Percentiles rank a stretch among this genome's conserved stretches.
phyloP scores from a whole-genome alignment of 2,797 vertebrate species.

The Neomorphus geoffroyi region DNA sequence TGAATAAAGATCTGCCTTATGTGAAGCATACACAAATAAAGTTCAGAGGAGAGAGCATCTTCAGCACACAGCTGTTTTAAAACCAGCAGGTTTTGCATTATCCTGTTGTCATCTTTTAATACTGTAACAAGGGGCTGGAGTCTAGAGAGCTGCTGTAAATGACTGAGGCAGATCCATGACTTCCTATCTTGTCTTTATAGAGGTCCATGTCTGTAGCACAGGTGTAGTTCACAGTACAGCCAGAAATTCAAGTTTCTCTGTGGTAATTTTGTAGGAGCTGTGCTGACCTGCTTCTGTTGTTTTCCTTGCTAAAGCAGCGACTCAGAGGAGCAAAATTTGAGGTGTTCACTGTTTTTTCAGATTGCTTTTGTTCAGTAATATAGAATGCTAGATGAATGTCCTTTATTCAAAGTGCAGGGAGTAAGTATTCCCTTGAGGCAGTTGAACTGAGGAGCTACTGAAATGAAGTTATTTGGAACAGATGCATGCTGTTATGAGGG shows the following conservation, averaged over 20 bases:
- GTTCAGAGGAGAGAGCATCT: not conserved
- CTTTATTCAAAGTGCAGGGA: not conserved
- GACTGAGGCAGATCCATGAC: not conserved
- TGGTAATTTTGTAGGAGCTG: not conserved
- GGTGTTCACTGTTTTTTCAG: not conserved
- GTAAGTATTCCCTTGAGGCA: not conserved
- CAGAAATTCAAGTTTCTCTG: not conserved
- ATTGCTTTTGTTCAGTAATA: not conserved
- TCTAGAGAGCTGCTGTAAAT: not conserved
- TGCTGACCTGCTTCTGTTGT: not conserved
- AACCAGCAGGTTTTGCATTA: not conserved
- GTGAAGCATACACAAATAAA: not conserved
- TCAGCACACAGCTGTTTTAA: not conserved
- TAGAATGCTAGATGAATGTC: not conserved
- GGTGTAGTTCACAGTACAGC: not conserved
- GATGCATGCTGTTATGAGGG: not conserved
- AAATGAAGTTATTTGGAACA: not conserved
- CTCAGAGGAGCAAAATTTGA: not conserved
- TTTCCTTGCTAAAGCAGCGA: not conserved
- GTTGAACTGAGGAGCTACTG: not conserved
- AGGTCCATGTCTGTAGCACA: not conserved
- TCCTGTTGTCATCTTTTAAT: not conserved
- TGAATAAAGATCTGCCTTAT: not conserved
- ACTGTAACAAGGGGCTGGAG: not conserved
- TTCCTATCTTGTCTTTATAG: not conserved